A percentile compares a stretch with the other conserved stretches of the same genome.
Evolutionary conservation across 2,113 vertebrate genomes (phyloP).

Genomic region (Ptilonorhynchus violaceus): DNA sequence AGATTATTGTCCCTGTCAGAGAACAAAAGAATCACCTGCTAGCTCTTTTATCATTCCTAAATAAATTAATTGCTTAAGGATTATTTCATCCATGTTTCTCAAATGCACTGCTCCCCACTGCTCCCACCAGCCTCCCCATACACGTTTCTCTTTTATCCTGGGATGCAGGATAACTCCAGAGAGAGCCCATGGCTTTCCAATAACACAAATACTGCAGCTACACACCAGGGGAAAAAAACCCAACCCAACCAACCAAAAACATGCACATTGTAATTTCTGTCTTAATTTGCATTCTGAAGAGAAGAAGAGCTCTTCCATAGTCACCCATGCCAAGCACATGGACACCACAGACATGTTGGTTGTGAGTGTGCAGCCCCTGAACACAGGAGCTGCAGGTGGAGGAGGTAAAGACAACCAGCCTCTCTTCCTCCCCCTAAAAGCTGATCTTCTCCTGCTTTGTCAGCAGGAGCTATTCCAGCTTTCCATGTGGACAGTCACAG

Average conservation of each 20-base stretch:
- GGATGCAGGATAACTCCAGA: neutral
- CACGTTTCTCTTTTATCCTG: neutral
- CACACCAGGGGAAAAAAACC: neutral
- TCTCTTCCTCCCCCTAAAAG: neutral
- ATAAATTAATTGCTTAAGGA: constrained; percentile 1
- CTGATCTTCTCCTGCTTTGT: neutral
- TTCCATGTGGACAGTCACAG: neutral
- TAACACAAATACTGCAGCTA: neutral
- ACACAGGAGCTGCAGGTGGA: neutral
- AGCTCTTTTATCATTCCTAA: neutral
- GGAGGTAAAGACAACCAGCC: neutral
- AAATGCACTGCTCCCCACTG: neutral
- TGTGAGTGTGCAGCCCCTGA: neutral
- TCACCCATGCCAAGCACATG: accelerated
- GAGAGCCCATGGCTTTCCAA: neutral
- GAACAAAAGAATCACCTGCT: neutral
- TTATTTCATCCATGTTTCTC: neutral
- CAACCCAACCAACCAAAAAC: neutral
- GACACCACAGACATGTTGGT: neutral
- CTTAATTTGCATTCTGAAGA: neutral
- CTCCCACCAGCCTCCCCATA: neutral
- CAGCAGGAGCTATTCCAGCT: neutral
- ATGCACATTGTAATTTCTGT: neutral
- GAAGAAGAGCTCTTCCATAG: neutral
- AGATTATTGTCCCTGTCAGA: neutral